These are phyloP conservation scores for Chaetodon auriga DNA, from an alignment of 2,113 vertebrate genomes.

Conservation along the genomic window DNA sequence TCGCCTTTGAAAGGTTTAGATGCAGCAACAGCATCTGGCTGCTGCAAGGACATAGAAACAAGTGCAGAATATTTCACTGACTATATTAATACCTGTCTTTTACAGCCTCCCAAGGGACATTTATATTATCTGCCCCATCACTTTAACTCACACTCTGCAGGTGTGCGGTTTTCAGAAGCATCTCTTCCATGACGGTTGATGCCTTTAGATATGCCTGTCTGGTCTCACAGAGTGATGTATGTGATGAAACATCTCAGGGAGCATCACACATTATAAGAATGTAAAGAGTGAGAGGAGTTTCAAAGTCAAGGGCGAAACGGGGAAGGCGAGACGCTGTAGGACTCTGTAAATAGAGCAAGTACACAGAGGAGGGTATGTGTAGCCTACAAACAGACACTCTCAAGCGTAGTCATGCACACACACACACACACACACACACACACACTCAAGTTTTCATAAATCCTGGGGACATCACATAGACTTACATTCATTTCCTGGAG, in stretches of 20 bases:
- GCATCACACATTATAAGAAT: background rate
- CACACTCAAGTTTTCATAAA: background rate
- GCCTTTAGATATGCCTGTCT: slow-evolving; percentile 32
- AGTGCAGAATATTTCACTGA: slow-evolving; percentile 25
- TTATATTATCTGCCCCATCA: slow-evolving; percentile 23
- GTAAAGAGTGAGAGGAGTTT: slow-evolving; percentile 29
- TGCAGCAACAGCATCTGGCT: slow-evolving; percentile 28
- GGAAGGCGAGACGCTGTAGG: slow-evolving; percentile 21
- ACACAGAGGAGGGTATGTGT: slow-evolving; percentile 14
- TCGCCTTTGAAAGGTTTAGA: background rate
- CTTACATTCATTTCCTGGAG: too few relatives aligned
- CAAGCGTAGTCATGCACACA: background rate
- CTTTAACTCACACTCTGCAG: slow-evolving; percentile 38
- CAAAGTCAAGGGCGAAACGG: slow-evolving; percentile 53
- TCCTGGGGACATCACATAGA: too few relatives aligned
- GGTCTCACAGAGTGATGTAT: background rate
- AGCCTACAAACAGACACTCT: slow-evolving; percentile 46
- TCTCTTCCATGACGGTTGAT: slow-evolving; percentile 12
- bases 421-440: slow-evolving; percentile 19
- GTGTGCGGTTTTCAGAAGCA: slow-evolving; percentile 15
- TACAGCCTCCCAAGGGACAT: slow-evolving; percentile 44
- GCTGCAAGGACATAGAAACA: slow-evolving; percentile 21
- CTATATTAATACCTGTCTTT: slow-evolving; percentile 54
- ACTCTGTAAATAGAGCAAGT: slow-evolving; percentile 55
- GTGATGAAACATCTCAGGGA: slow-evolving; percentile 24